These are phyloP conservation scores for Pyrochroa serraticornis DNA, from an alignment of 2,888 invertebrate genomes.

Conservation along the genomic window DNA sequence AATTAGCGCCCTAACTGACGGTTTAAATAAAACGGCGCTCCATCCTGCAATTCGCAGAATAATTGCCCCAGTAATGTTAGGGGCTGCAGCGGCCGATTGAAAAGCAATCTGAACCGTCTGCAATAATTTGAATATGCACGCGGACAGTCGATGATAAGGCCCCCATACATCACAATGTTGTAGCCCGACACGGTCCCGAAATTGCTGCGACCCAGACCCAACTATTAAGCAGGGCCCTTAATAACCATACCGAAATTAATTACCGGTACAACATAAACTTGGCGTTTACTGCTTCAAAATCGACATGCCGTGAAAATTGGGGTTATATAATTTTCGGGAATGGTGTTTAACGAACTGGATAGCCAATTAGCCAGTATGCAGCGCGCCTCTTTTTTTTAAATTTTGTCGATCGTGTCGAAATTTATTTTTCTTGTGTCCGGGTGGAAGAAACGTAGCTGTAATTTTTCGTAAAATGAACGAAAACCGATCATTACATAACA, in stretches of 20 bases:
- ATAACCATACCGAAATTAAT: background rate
- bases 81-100: too few relatives aligned
- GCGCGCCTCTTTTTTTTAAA: background rate
- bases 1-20: background rate
- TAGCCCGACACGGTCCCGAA: too few relatives aligned
- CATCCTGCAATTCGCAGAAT: too few relatives aligned
- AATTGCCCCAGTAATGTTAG: too few relatives aligned
- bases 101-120: too few relatives aligned
- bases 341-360: background rate
- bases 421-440: constrained; percentile 12
- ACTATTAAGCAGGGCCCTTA: background rate
- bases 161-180: too few relatives aligned
- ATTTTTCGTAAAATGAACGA: constrained; percentile 39
- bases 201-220: too few relatives aligned
- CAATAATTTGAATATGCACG: too few relatives aligned
- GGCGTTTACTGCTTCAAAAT: too few relatives aligned
- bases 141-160: too few relatives aligned
- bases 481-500: constrained; percentile 50
- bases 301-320: too few relatives aligned
- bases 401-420: background rate
- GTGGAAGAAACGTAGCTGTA: constrained; percentile 24
- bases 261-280: background rate
- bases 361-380: constrained; percentile 8
- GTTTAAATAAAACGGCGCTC: background rate
- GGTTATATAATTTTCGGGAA: too few relatives aligned